Evolutionary conservation across 2,888 invertebrate species (phyloP).

Genomic region (Drosophila subquinaria): DNA sequence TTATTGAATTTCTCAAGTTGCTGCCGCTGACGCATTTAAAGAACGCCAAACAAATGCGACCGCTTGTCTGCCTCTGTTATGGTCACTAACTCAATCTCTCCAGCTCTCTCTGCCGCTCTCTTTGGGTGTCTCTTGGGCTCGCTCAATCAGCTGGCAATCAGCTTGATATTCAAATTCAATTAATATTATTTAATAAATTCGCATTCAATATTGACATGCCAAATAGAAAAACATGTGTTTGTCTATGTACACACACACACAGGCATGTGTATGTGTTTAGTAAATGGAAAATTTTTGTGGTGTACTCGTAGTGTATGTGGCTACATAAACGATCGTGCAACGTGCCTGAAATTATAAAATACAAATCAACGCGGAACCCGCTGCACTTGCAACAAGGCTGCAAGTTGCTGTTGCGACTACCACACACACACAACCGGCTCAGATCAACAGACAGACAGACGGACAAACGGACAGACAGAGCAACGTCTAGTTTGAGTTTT

Average conservation of each 20-base stretch:
- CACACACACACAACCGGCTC: slow-evolving; percentile 60
- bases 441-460: slow-evolving; percentile 21
- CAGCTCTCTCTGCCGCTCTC: slow-evolving; percentile 2
- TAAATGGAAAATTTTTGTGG: slow-evolving; percentile 48
- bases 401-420: slow-evolving; percentile 33
- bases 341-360: slow-evolving; percentile 78
- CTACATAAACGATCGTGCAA: slow-evolving; percentile 66
- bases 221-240: slow-evolving; percentile 31
- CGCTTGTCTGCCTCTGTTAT: slow-evolving; percentile 29
- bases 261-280: not conserved
- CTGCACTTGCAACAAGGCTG: slow-evolving; percentile 54
- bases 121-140: slow-evolving; percentile 1
- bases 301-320: slow-evolving; percentile 14
- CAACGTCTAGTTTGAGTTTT: slow-evolving; percentile 75
- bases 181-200: slow-evolving; percentile 69
- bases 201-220: slow-evolving; percentile 52
- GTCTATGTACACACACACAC: slow-evolving; percentile 5
- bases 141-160: slow-evolving; percentile 66
- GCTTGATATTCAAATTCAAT: slow-evolving; percentile 60
- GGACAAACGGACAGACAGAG: slow-evolving; percentile 1
- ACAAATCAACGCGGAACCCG: slow-evolving; percentile 75
- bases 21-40: slow-evolving; percentile 66
- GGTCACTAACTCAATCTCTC: too few species aligned
- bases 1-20: slow-evolving; percentile 74
- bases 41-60: slow-evolving; percentile 57